phyloP scores from a whole-genome alignment of 2,113 vertebrate species.

The Strix uralensis region DNA sequence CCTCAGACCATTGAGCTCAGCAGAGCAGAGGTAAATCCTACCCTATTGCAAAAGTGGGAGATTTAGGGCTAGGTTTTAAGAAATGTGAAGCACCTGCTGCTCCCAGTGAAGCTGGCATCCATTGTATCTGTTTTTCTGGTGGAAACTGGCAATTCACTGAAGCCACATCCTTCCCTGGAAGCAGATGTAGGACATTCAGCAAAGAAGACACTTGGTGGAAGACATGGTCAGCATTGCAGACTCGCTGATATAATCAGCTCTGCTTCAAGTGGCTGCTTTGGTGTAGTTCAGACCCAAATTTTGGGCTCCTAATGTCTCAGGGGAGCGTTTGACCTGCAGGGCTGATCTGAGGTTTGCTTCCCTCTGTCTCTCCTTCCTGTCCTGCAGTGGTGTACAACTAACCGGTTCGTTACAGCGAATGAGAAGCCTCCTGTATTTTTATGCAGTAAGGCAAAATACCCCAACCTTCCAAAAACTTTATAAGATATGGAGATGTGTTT shows the following conservation, averaged over 20 bases:
- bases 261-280: neutral
- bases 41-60: neutral
- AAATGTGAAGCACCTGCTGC: neutral
- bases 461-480: neutral
- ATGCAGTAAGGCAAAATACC: neutral
- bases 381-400: neutral
- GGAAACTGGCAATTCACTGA: neutral
- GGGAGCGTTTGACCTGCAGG: neutral
- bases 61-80: neutral
- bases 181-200: neutral
- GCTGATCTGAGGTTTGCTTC: neutral
- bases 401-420: accelerated
- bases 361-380: neutral
- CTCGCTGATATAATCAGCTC: neutral
- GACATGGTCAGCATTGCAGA: neutral
- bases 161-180: neutral
- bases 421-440: neutral
- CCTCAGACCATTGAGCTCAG: neutral
- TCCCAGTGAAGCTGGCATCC: neutral
- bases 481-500: neutral
- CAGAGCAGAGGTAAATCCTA: neutral
- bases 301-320: neutral
- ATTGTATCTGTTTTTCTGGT: neutral
- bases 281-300: neutral
- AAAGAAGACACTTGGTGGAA: neutral